phyloP scores from a whole-genome alignment of 2,888 invertebrate genomes.

The Tillus elongatus region DNA sequence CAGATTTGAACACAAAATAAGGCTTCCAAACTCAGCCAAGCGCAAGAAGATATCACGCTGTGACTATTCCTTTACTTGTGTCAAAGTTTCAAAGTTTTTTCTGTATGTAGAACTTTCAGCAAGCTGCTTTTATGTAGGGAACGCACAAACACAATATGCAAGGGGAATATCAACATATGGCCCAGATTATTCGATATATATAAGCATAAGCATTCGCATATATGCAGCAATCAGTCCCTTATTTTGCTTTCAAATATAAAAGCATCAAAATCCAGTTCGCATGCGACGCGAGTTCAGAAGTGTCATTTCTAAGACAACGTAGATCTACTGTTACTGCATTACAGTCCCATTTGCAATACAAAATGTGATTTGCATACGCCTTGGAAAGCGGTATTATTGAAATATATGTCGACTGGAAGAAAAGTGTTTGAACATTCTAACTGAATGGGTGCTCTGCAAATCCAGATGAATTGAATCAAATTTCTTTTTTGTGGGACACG shows the following conservation, averaged over 20 bases:
- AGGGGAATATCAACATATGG: slow-evolving; percentile 13
- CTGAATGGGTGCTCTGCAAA: no score
- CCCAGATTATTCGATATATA: slow-evolving; percentile 3
- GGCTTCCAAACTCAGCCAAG: slow-evolving; percentile 21
- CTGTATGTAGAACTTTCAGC: slow-evolving; percentile 17
- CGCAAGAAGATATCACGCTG: slow-evolving; percentile 25
- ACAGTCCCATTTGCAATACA: not conserved
- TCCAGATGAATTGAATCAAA: no score
- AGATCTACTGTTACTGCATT: not conserved
- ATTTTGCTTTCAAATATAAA: no score
- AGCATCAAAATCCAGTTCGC: no score
- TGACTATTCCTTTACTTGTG: slow-evolving; percentile 22
- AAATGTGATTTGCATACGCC: not conserved
- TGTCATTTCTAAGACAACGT: slow-evolving; percentile 2
- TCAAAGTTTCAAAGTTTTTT: slow-evolving; percentile 22
- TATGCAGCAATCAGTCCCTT: no score
- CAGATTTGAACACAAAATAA: slow-evolving; percentile 18
- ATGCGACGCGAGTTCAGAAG: no score
- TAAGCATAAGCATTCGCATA: no score
- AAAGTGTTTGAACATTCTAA: no score
- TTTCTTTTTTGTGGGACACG: no score
- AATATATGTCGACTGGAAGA: no score
- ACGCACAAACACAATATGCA: slow-evolving; percentile 13
- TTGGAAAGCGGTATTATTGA: no score
- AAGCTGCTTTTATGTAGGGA: slow-evolving; percentile 15